Evolutionary conservation across 2,888 invertebrate genomes (phyloP).

Genomic region (Diarsia brunnea): DNA sequence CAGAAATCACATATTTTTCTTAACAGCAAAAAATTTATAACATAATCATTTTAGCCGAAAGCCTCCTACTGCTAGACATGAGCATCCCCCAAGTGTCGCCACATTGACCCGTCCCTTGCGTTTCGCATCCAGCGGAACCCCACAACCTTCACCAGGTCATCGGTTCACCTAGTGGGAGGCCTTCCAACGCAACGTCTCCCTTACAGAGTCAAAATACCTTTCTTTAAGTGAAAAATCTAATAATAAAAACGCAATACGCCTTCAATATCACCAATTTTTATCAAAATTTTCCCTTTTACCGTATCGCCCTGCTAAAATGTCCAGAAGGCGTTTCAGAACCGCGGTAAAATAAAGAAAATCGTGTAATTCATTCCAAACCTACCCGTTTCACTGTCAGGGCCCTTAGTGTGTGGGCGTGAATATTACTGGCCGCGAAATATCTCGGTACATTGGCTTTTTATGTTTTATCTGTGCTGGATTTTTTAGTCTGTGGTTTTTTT

Average conservation of each 20-base stretch:
- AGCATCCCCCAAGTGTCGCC: no score
- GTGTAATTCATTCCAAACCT: slow-evolving; percentile 66
- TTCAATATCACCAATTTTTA: slow-evolving; percentile 23
- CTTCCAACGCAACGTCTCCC: no score
- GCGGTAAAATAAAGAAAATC: slow-evolving; percentile 61
- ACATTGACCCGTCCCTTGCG: no score
- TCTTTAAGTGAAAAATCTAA: not conserved
- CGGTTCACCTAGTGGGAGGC: no score
- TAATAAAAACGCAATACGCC: not conserved
- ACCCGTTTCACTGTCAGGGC: slow-evolving; percentile 73
- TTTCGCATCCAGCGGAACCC: no score
- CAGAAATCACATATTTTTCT: not conserved
- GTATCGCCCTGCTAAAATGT: slow-evolving; percentile 45
- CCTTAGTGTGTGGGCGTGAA: slow-evolving; percentile 64
- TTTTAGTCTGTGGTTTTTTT: slow-evolving; percentile 51
- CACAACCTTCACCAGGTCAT: no score
- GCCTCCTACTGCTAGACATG: no score
- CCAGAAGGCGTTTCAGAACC: slow-evolving; percentile 48
- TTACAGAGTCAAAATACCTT: no score
- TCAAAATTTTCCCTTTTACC: slow-evolving; percentile 18
- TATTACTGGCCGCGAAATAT: slow-evolving; percentile 62
- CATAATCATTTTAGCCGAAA: no score
- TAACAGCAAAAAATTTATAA: not conserved
- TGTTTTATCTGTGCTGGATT: slow-evolving; percentile 50
- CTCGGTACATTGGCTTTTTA: slow-evolving; percentile 54